Conservation (phyloP, 1,140 invertebrate species). For the Macrosteles quadrilineatus region DNA sequence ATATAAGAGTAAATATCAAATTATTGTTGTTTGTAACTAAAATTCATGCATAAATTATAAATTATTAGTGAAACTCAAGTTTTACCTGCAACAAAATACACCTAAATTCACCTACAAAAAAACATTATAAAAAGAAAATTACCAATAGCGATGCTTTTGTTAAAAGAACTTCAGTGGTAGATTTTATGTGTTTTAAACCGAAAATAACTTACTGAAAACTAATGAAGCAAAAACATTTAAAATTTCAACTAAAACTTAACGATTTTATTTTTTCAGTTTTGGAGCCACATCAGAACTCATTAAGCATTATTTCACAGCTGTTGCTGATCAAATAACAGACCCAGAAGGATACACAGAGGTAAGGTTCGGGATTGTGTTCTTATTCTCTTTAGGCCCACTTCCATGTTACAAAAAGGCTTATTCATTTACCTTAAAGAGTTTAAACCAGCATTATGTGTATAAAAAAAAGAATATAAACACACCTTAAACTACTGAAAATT, state of each 20-base stretch:
- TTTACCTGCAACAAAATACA: no score
- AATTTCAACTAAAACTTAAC: neutral
- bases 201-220: neutral
- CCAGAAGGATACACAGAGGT: neutral
- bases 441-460: no score
- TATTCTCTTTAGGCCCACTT: no score
- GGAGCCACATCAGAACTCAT: neutral
- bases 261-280: neutral
- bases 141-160: neutral
- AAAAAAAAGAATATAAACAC: no score
- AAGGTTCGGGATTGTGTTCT: no score
- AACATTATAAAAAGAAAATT: neutral
- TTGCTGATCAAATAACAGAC: neutral
- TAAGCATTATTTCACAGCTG: neutral
- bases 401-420: no score
- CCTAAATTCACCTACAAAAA: neutral
- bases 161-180: neutral
- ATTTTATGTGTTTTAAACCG: neutral
- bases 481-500: no score
- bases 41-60: no score
- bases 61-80: no score
- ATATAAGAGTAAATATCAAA: no score
- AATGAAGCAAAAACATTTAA: neutral
- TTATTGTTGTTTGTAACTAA: no score
- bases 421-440: no score